Base-by-base conservation (phyloP, 2,888 invertebrate genomes). In the Chironomus tentans region DNA sequence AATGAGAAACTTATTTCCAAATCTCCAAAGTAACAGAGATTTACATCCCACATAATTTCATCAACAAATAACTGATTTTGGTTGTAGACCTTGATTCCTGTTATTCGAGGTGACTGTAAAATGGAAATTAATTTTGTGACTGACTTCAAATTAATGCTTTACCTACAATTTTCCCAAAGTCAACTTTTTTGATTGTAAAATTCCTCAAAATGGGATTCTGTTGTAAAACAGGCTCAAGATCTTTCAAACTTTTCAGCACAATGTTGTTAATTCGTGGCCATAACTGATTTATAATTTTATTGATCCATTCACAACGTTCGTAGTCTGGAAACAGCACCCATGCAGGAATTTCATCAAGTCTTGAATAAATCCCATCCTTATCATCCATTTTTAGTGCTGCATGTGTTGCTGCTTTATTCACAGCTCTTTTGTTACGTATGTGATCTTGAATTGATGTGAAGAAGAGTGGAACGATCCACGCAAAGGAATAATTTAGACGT, bases 321-420 rank as follows among this genome's bases (percentile, higher is more conserved):
- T 61, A 21, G 10, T 74, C 74, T 22, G 74, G 74, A 74, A 74
- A 74, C 12, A 68, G 6, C 15, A 74, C 74, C 74, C 74, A 74
- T 3, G 74, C 28, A 5, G 74, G 74, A 47, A 74, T 24, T 21
- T 74, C 72, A 72, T 72, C 38, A 22, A 62, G 21, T 24, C 65
- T 22, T 65, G 50, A n/a, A 1, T 50, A 22, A 70, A 70, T 50
- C 3, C 10, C 18, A 28, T 72, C 38, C 1, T 38, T 15, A 10
- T 72, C 61, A 5, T 24, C 13, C 28, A 61, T 72, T 50, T 10
- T 7, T 2, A 56, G 2, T 4, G 70, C 21, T 70, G 12, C 24
- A 18, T 24, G 68, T 7, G 38, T 38, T 15, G n/a, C 13, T 38
- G 68, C 68, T 68, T 15, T 28, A 2, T 38, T 28, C 2, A 68